These are phyloP conservation scores for Stramonita haemastoma DNA, from an alignment of 2,888 invertebrate genomes.

Conservation along the genomic window DNA sequence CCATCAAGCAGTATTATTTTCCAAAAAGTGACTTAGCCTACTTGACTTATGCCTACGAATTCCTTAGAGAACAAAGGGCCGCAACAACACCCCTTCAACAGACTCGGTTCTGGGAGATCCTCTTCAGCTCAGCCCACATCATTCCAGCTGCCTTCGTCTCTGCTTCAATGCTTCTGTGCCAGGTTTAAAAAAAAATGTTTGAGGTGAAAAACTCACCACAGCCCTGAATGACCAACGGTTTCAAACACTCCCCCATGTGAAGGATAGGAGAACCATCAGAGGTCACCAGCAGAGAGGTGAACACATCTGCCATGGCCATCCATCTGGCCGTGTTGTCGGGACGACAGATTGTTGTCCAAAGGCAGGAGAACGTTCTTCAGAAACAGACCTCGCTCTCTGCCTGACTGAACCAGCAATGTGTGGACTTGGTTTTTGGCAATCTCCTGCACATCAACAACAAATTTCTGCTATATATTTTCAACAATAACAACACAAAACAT, in stretches of 20 bases:
- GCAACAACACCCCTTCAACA: no score
- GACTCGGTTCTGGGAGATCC: no score
- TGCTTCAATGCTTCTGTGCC: no score
- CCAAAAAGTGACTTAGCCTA: no score
- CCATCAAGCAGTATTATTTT: background rate
- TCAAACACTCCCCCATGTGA: conserved; percentile 2
- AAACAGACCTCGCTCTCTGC: conserved; percentile 9
- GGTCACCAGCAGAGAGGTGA: conserved; percentile 9
- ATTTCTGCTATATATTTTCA: background rate
- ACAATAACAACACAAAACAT: background rate
- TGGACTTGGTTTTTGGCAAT: background rate
- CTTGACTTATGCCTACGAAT: no score
- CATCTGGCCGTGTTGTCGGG: conserved; percentile 25
- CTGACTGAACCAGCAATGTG: conserved; percentile 11
- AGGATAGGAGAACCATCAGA: background rate
- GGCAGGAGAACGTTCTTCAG: background rate
- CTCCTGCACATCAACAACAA: conserved; percentile 18
- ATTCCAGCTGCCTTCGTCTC: no score
- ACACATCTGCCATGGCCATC: conserved; percentile 15
- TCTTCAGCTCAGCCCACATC: no score
- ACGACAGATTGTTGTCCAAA: conserved; percentile 37
- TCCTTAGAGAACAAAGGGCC: no score
- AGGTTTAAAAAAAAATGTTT: background rate
- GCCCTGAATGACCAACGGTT: background rate
- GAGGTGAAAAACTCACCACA: background rate